Base-by-base conservation (phyloP, 2,797 vertebrate genomes). In the Ataeniobius toweri region DNA sequence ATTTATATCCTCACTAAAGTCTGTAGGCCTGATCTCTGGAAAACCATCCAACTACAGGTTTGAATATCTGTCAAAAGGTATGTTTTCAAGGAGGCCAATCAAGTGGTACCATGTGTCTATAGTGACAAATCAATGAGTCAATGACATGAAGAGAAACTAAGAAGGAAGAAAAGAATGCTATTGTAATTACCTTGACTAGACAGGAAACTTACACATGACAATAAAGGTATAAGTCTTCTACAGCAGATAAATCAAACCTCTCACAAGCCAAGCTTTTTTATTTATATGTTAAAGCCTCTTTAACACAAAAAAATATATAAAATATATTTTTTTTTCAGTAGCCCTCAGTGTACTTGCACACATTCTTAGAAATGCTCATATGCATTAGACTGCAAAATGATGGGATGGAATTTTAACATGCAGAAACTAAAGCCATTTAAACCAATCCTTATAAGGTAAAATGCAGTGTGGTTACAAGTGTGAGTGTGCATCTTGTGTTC, bases 391-490 rank as follows among this genome's bases (percentile, higher is more conserved):
- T 1, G 44, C 31, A 22, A 41, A 13, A 24, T 31, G 58, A 39
- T 10, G 31, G 18, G 16, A 39, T 39, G 8, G 9, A 3, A 67
- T 41, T 67, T 41, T 10, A 41, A 41, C 8, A 2, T 67, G 56
- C 74, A 50, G 8, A 26, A 51, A 51, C 48, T 69, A 75, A 65
- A 76, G 73, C 51, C 36, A 73, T 50, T 48, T 71, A 75, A 82
- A 79, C 36, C 24, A 3, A 72, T 80, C 91, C 91, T 85, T 86
- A 82, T 90, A 89, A 74, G 88, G 92, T 89, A 80, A 89, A 81
- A 89, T 61, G 77, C 51, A 46, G 80, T 70, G 31, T 80, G 79
- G 68, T 48, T 72, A 55, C 69, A 48, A 80, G 8, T 80, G 77
- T 72, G 75, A 58, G 78, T 80, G 36, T 84, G 72, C 74, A 75